Evolutionary conservation across 2,113 vertebrate species (phyloP).

Genomic region (Cardinalis cardinalis): DNA sequence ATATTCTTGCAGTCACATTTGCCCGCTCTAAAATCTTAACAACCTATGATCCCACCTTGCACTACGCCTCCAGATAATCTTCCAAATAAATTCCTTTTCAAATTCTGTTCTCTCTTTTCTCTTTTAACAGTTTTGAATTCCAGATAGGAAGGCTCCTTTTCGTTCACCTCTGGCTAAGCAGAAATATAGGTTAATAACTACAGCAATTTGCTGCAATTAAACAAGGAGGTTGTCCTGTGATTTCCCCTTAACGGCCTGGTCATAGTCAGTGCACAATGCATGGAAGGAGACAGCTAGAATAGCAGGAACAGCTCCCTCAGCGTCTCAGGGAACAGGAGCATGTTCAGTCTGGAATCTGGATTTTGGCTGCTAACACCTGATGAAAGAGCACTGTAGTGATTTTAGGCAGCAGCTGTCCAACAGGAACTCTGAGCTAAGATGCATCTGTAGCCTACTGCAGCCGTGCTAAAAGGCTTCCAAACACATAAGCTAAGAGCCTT

Average conservation of each 20-base stretch:
- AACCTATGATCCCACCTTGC: not conserved
- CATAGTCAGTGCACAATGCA: not conserved
- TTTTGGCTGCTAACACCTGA: not conserved
- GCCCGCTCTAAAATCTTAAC: not conserved
- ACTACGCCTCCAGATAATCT: not conserved
- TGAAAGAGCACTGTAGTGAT: not conserved
- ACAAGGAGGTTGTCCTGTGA: not conserved
- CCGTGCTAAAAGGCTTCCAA: not conserved
- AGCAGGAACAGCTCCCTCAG: not conserved
- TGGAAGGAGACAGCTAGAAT: not conserved
- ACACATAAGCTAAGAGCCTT: not conserved
- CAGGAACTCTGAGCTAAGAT: not conserved
- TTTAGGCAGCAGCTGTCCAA: not conserved
- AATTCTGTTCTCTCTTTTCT: not conserved
- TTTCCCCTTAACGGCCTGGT: not conserved
- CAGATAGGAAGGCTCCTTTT: not conserved
- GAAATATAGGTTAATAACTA: not conserved
- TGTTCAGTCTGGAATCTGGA: not conserved
- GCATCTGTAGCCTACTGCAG: not conserved
- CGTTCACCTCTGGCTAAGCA: not conserved
- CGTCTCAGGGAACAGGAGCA: not conserved
- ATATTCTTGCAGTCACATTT: not conserved
- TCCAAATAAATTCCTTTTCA: not conserved
- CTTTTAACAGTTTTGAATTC: not conserved
- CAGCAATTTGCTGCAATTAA: not conserved